Evolutionary conservation across 30 jellyfish, hydroid and myxozoan species (phyloP), one percentile per base, ranked within the genome.

Genomic region (Haliclystus octoradiatus): DNA sequence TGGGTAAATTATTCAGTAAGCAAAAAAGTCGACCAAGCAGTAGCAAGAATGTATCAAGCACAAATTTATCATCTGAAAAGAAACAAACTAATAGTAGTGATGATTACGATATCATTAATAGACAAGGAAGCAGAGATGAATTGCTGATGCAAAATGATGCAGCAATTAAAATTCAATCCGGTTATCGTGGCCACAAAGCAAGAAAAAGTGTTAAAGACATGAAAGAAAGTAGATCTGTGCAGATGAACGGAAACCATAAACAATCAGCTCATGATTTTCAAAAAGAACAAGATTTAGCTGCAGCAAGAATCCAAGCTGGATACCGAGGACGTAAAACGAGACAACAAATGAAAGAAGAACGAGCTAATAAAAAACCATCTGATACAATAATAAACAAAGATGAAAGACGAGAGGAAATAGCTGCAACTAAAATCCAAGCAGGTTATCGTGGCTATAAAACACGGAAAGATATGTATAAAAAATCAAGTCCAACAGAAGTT

Each of bases 151-250:
- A 40, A 5, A 40, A 40, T 40, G 57, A 40, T 19, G 95, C 95
- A 3, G 95, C 95, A 35, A 34, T 76, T 26, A 75, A 65, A 63
- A 84, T 84, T 35, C 95, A 84, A 72, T 71, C 92, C 26, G 75
- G 95, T 71, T 84, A 76, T 75, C 82, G 95, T 25, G 92, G 95
- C 50, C 95, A 76, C 71, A 63, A 61, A 65, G 90, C 92, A n/a
- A 77, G 92, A 68, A 76, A 84, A 67, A 83, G 77, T 40, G 83
- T 75, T 31, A 79, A 71, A 14, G 83, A 83, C 9, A 51, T 72
- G 79, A 76, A 66, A 50, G 57, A 40, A 19, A n/a, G n/a, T n/a
- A 40, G 57, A 19, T 5, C 9, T 5, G 19, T 40, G 57, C 57
- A 40, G 19, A 40, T 19, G 19, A 19, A 40, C 9, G 19, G 57